phyloP scores from a whole-genome alignment of 2,113 vertebrate genomes.

The Arothron firmamentum region DNA sequence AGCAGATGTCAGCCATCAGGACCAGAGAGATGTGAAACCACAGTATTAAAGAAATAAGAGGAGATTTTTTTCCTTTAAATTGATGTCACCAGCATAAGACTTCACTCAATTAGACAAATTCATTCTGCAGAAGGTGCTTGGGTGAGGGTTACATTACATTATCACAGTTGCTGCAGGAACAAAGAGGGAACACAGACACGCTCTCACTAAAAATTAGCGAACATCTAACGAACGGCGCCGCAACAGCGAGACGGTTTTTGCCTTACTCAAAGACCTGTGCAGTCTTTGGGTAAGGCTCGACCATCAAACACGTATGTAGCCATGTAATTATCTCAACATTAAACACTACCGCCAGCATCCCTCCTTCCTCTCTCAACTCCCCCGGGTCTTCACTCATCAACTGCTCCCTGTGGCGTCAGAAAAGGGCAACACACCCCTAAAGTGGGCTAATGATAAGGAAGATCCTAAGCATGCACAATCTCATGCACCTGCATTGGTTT shows the following conservation, averaged over 20 bases:
- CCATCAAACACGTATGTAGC: slow-evolving; percentile 50
- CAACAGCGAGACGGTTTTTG: too few species aligned
- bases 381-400: slow-evolving; percentile 45
- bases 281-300: slow-evolving; percentile 20
- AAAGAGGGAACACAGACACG: too few species aligned
- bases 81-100: not conserved
- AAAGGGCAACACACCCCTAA: slow-evolving; percentile 62
- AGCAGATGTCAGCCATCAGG: not conserved
- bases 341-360: slow-evolving; percentile 19
- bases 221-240: too few species aligned
- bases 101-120: not conserved
- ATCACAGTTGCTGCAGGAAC: too few species aligned
- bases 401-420: slow-evolving; percentile 57
- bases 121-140: too few species aligned
- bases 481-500: slow-evolving; percentile 48
- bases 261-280: not conserved
- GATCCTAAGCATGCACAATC: slow-evolving; percentile 37
- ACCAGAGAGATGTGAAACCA: not conserved
- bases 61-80: not conserved
- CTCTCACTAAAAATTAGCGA: too few species aligned
- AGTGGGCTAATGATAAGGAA: slow-evolving; percentile 63
- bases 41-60: not conserved
- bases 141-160: too few species aligned
- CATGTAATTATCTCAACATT: slow-evolving; percentile 64
- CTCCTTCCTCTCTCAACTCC: slow-evolving; percentile 24